phyloP scores from a whole-genome alignment of 2,888 invertebrate species.

The Eulithis testata region DNA sequence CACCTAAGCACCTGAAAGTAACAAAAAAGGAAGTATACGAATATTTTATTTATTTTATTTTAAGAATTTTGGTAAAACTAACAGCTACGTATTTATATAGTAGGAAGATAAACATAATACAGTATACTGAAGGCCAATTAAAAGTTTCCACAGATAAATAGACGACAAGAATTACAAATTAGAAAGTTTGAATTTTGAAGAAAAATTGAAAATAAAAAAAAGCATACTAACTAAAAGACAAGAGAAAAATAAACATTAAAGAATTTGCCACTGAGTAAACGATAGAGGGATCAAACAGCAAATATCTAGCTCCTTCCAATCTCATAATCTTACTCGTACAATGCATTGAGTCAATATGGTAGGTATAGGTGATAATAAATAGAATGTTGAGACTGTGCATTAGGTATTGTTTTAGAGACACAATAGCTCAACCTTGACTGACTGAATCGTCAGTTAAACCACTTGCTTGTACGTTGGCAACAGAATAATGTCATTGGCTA shows the following conservation, averaged over 20 bases:
- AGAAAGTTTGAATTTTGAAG: too few relatives aligned
- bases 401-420: conserved; percentile 47
- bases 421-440: conserved; percentile 58
- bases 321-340: not conserved
- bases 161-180: too few relatives aligned
- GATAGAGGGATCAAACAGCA: conserved; percentile 9
- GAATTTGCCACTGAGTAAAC: too few relatives aligned
- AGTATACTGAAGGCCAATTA: too few relatives aligned
- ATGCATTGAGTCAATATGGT: conserved; percentile 24
- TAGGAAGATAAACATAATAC: too few relatives aligned
- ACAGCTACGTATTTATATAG: too few relatives aligned
- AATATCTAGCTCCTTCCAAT: conserved; percentile 10
- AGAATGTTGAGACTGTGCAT: conserved; percentile 32
- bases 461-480: conserved; percentile 49
- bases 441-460: conserved; percentile 50
- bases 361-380: conserved; percentile 30
- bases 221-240: too few relatives aligned
- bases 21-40: conserved; percentile 1
- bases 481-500: conserved; percentile 41
- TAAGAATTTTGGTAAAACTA: too few relatives aligned
- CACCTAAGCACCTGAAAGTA: conserved; percentile 25
- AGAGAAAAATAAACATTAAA: too few relatives aligned
- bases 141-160: too few relatives aligned
- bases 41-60: not conserved
- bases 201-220: too few relatives aligned